A percentile compares a stretch with the other conserved stretches of the same genome.
Evolutionary conservation across 2,888 invertebrate species (phyloP).

Genomic region (Acleris literana): DNA sequence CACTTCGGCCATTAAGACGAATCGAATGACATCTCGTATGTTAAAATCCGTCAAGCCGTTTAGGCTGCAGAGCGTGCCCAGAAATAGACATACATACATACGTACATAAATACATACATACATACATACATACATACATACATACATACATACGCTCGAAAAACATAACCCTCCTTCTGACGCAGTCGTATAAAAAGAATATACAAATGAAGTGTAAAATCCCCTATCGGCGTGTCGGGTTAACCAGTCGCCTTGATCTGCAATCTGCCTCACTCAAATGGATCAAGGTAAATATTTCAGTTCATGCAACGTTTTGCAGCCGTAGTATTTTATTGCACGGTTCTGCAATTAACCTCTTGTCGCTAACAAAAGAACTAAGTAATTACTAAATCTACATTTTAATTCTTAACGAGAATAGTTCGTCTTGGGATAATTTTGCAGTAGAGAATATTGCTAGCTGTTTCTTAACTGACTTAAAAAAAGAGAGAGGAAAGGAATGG

Average conservation of each 20-base stretch:
- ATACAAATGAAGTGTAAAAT: slow-evolving; percentile 28
- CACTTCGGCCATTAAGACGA: too few relatives aligned
- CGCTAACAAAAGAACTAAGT: slow-evolving; percentile 13
- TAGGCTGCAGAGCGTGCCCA: too few relatives aligned
- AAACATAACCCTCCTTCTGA: too few relatives aligned
- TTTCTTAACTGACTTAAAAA: too few relatives aligned
- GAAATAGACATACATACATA: too few relatives aligned
- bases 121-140: too few relatives aligned
- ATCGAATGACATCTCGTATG: too few relatives aligned
- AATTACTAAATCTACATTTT: slow-evolving; percentile 27
- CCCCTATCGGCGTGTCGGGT: slow-evolving; percentile 50
- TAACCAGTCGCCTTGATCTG: slow-evolving; percentile 64
- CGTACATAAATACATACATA: too few relatives aligned
- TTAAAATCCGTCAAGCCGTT: too few relatives aligned
- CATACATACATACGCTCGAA: too few relatives aligned
- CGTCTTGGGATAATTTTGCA: neutral
- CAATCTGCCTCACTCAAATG: slow-evolving; percentile 64
- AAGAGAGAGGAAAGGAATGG: too few relatives aligned
- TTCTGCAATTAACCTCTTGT: slow-evolving; percentile 49
- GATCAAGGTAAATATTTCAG: slow-evolving; percentile 73
- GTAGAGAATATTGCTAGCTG: neutral
- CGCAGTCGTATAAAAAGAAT: too few relatives aligned
- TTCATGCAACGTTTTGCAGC: slow-evolving; percentile 57
- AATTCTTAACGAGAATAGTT: slow-evolving; percentile 11
- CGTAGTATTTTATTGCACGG: slow-evolving; percentile 51